Evolutionary conservation across 1,140 invertebrate genomes (phyloP).

Genomic region (Zaprionus capensis): DNA sequence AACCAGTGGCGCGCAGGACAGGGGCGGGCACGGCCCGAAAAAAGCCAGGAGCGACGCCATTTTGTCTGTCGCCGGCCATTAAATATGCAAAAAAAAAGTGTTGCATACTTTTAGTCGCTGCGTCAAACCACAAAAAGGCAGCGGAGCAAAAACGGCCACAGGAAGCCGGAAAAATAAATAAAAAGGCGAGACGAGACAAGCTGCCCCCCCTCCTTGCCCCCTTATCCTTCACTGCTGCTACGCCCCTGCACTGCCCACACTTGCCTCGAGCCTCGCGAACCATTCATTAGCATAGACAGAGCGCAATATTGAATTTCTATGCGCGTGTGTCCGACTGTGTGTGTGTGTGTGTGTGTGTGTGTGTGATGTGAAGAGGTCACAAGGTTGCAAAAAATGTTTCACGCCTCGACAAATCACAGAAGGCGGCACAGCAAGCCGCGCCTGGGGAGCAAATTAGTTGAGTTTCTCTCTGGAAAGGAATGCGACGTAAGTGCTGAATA

Average conservation of each 20-base stretch:
- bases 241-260: background rate
- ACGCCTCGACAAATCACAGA: conserved; percentile 55
- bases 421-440: conserved; percentile 40
- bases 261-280: conserved; percentile 35
- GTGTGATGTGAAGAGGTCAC: conserved; percentile 46
- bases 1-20: conserved; percentile 1
- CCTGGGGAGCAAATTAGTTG: conserved; percentile 79
- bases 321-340: conserved; percentile 29
- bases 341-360: conserved; percentile 5
- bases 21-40: background rate
- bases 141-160: conserved; percentile 50
- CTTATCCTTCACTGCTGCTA: background rate
- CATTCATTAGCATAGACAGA: conserved; percentile 80
- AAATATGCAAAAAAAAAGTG: conserved; percentile 80
- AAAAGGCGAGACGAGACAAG: conserved; percentile 47
- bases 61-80: conserved; percentile 76
- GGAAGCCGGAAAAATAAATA: conserved; percentile 81
- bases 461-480: conserved; percentile 66
- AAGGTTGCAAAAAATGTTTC: conserved; percentile 78
- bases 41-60: conserved; percentile 60
- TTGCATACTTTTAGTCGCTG: conserved; percentile 81
- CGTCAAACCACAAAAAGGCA: conserved; percentile 79
- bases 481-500: conserved; percentile 65
- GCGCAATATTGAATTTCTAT: conserved; percentile 79
- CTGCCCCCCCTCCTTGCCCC: background rate